Evolutionary conservation across 2,888 invertebrate genomes (phyloP), one percentile per base, ranked within the genome.

Genomic region (Eupithecia vulgata): DNA sequence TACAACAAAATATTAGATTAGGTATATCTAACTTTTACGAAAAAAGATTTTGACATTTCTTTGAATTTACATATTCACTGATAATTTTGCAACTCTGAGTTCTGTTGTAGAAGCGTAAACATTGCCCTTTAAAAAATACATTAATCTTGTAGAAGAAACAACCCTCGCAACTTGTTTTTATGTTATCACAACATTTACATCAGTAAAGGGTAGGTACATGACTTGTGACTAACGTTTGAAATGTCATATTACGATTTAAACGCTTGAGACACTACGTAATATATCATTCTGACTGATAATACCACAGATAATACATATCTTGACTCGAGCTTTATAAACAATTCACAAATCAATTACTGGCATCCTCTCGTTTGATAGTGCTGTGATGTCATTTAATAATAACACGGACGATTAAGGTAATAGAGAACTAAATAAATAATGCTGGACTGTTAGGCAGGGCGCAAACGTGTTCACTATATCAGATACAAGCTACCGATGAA

Each of bases 261-360:
- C 34, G 4, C 25, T 48, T 73, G 25, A 57, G 12, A 5, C 68
- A 67, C 40, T 37, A 17, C 64, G 7, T 25, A 13, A 68, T 62
- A 65, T 45, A 45, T 67, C 45, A 69, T 37, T 30, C 52, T 72
- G 69, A 69, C 64, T 66, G 59, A 70, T 68, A 57, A 61, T 68
- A n/a, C n/a, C n/a, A n/a, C n/a, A n/a, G n/a, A n/a, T n/a, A n/a
- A n/a, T n/a, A n/a, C n/a, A n/a, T n/a, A 64, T 64, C 37, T 35
- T 12, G 12, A n/a, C 13, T 40, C 40, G 34, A 8, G 34, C 3
- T 40, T 40, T 65, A 76, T 79, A 70, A 75, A 65, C 59, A 70
- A 78, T 78, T 76, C 75, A 78, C 67, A 68, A 48, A 72, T 73
- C 74, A 77, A 77, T 79, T 77, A 77, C 67, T 65, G 59, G 72